These are phyloP conservation scores for Poecilia velifera DNA, from an alignment of 2,797 vertebrate species.

Conservation along the genomic window DNA sequence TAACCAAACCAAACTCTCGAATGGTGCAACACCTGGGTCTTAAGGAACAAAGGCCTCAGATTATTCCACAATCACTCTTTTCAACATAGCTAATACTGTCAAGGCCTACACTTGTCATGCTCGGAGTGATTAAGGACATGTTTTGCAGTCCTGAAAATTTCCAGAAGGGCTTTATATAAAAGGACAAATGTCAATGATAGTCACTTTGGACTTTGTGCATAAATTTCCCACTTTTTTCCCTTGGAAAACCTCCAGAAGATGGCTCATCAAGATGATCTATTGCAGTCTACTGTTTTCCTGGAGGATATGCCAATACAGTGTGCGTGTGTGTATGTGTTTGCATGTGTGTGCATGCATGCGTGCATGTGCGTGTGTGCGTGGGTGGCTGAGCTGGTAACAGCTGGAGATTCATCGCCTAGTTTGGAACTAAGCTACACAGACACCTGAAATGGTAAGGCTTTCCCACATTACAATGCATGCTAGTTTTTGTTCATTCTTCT, in stretches of 20 bases:
- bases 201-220: background rate
- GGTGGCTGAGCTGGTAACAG: background rate
- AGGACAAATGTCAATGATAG: background rate
- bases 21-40: conserved; percentile 2
- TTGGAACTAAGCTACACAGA: background rate
- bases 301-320: background rate
- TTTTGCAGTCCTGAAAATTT: background rate
- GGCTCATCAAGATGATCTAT: background rate
- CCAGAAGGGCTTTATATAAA: background rate
- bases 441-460: background rate
- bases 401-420: background rate
- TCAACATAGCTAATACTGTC: background rate
- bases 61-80: conserved; percentile 2
- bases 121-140: background rate
- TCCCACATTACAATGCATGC: background rate
- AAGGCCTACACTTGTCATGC: background rate
- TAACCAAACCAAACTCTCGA: background rate
- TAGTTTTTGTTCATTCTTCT: background rate
- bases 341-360: background rate
- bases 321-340: background rate
- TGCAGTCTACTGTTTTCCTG: background rate
- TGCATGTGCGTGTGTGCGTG: background rate
- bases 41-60: background rate
- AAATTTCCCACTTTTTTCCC: background rate
- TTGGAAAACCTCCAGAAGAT: background rate